A percentile compares a stretch with the other conserved stretches of the same genome.
Evolutionary conservation across 2,888 invertebrate genomes (phyloP).

Genomic region (Synanthedon tipuliformis): DNA sequence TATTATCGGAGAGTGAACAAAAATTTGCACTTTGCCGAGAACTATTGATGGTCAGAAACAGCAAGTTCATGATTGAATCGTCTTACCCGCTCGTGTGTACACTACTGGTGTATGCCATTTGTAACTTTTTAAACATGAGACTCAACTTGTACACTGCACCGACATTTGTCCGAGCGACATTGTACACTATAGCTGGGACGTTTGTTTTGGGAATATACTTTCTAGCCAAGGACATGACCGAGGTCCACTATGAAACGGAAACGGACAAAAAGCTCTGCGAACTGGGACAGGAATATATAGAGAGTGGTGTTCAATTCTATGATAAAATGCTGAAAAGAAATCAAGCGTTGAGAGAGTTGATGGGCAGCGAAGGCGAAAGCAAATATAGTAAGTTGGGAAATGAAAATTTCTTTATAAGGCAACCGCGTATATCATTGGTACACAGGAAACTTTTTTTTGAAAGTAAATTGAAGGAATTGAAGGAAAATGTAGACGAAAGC

Average conservation of each 20-base stretch:
- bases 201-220: constrained; percentile 73
- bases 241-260: constrained; percentile 71
- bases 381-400: constrained; percentile 77
- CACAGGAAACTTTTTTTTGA: constrained; percentile 77
- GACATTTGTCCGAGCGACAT: constrained; percentile 34
- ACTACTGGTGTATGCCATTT: constrained; percentile 62
- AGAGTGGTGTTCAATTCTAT: constrained; percentile 83
- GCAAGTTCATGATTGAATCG: constrained; percentile 70
- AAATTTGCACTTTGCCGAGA: constrained; percentile 84
- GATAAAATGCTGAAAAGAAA: constrained; percentile 79
- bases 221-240: constrained; percentile 74
- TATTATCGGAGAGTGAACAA: constrained; percentile 83
- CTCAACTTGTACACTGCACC: constrained; percentile 70
- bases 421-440: constrained; percentile 74
- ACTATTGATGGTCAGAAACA: constrained; percentile 72
- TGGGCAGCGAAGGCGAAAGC: constrained; percentile 73
- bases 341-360: constrained; percentile 74
- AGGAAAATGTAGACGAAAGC: constrained; percentile 2
- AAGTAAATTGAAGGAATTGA: constrained; percentile 43
- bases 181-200: constrained; percentile 69
- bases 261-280: constrained; percentile 74
- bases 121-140: constrained; percentile 61
- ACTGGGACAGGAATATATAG: constrained; percentile 72
- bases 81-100: constrained; percentile 59
- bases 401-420: constrained; percentile 74